These are phyloP conservation scores for Lymantria monacha DNA, from an alignment of 2,888 invertebrate species.

Conservation along the genomic window DNA sequence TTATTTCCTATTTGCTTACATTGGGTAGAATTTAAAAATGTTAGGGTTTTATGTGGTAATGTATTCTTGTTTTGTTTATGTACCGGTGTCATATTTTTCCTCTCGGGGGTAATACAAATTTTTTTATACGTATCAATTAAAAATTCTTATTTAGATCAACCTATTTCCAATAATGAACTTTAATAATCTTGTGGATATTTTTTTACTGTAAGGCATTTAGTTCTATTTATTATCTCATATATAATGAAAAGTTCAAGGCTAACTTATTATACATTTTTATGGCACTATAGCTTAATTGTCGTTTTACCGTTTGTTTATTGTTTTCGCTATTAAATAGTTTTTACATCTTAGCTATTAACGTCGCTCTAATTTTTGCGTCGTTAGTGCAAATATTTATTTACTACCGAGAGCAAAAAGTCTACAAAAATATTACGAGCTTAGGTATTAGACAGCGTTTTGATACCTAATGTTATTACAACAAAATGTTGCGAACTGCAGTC, in stretches of 20 bases:
- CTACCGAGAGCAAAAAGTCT: neutral
- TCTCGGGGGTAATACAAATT: no score
- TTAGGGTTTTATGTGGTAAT: no score
- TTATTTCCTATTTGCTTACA: no score
- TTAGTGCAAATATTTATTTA: neutral
- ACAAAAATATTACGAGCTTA: constrained; percentile 13
- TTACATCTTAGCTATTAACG: constrained; percentile 18
- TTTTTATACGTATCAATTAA: no score
- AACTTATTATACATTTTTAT: constrained; percentile 3
- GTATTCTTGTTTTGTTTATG: no score
- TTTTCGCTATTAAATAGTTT: constrained; percentile 18
- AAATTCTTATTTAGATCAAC: no score
- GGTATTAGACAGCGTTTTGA: constrained; percentile 10
- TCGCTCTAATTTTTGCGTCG: constrained; percentile 6
- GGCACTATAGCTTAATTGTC: constrained; percentile 5
- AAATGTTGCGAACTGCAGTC: constrained; percentile 35
- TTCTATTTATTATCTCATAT: no score
- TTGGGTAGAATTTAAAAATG: no score
- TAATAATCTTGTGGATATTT: no score
- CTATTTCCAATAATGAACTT: no score
- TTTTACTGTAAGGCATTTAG: no score
- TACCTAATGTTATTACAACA: constrained; percentile 11
- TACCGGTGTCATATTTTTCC: no score
- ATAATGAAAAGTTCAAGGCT: neutral
- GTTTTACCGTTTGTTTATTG: constrained; percentile 11